These are phyloP conservation scores for Sternarchorhynchus goeldii DNA, from an alignment of 2,797 vertebrate species.

Conservation along the genomic window DNA sequence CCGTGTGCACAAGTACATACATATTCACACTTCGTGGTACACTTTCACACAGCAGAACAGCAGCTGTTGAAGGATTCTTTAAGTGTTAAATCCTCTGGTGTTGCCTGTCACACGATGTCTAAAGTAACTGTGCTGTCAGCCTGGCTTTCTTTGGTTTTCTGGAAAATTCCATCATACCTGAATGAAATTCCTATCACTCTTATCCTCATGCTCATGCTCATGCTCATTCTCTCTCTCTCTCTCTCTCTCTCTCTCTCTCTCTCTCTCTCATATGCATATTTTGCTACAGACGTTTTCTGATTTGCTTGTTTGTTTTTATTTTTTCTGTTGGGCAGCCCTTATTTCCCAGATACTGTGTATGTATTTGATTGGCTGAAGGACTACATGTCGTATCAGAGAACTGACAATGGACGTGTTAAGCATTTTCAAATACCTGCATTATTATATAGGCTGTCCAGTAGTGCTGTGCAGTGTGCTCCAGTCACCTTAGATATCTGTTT, in stretches of 20 bases:
- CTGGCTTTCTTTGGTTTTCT: background rate
- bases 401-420: background rate
- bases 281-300: background rate
- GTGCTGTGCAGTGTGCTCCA: constrained; percentile 2
- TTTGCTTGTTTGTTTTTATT: constrained; percentile 14
- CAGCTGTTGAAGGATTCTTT: too few species aligned
- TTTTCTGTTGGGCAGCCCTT: constrained; percentile 13
- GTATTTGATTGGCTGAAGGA: background rate
- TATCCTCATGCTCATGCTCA: constrained; percentile 35
- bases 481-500: constrained; percentile 28
- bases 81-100: too few species aligned
- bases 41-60: too few species aligned
- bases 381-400: background rate
- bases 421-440: background rate
- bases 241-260: constrained; percentile 34
- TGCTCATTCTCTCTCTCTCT: constrained; percentile 34
- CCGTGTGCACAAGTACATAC: background rate
- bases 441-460: constrained; percentile 26
- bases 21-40: too few species aligned
- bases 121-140: background rate
- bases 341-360: background rate
- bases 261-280: background rate
- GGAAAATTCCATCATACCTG: background rate
- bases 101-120: background rate
- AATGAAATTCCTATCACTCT: background rate